phyloP scores from a whole-genome alignment of 2,797 vertebrate species.

The Tokudaia muenninki region DNA sequence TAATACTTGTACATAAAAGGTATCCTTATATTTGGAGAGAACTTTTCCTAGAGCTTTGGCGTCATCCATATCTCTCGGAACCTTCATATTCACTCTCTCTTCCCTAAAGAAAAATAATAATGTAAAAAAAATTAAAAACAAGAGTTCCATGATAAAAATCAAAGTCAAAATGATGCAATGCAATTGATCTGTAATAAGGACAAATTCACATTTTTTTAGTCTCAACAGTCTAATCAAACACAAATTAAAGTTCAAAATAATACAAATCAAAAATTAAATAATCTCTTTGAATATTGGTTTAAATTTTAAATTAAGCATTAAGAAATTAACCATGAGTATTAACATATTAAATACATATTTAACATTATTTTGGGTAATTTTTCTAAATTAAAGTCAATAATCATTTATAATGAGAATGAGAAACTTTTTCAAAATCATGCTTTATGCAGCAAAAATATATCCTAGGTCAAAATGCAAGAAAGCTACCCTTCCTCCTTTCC shows the following conservation, averaged over 20 bases:
- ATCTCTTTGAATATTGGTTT: conserved; percentile 34
- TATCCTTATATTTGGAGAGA: conserved; percentile 99
- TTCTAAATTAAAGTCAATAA: conserved; percentile 52
- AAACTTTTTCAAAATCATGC: conserved; percentile 51
- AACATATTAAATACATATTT: conserved; percentile 63
- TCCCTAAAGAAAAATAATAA: conserved; percentile 89
- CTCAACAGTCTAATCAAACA: conserved; percentile 31
- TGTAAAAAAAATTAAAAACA: conserved; percentile 54
- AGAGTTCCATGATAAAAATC: conserved; percentile 66
- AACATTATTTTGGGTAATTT: conserved; percentile 68
- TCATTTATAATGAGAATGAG: conserved; percentile 55
- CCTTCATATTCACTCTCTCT: conserved; percentile 96
- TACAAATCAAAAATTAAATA: conserved; percentile 50
- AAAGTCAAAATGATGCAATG: conserved; percentile 70
- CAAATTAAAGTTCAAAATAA: conserved; percentile 52
- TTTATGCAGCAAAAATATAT: background rate
- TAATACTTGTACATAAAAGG: conserved; percentile 97
- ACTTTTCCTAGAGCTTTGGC: conserved; percentile 98
- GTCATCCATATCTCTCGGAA: conserved; percentile 99
- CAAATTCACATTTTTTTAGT: conserved; percentile 41
- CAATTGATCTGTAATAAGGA: background rate
- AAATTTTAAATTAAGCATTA: conserved; percentile 66
- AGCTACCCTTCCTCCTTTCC: background rate
- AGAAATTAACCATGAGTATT: conserved; percentile 27
- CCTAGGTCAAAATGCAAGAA: conserved; percentile 40